Evolutionary conservation across 2,888 invertebrate species (phyloP).

Genomic region (Mystacides longicornis): DNA sequence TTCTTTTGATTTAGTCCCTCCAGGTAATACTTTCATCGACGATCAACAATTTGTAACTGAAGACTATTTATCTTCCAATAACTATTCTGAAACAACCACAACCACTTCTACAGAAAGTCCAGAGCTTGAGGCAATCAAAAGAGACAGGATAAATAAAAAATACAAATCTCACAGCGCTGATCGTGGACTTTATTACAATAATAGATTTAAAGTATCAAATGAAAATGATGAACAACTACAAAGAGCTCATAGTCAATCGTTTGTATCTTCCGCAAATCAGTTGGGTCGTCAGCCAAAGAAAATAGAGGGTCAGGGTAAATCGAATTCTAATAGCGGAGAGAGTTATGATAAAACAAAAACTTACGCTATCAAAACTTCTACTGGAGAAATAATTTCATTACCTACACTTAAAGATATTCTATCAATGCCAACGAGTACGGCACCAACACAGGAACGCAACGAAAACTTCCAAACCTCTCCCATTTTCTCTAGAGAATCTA

Average conservation of each 20-base stretch:
- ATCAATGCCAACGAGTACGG: conserved; percentile 21
- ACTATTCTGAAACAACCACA: conserved; percentile 25
- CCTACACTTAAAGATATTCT: conserved; percentile 26
- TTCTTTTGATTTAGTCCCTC: conserved; percentile 28
- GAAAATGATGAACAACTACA: conserved; percentile 59
- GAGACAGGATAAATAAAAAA: conserved; percentile 13
- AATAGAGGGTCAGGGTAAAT: conserved; percentile 29
- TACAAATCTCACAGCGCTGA: conserved; percentile 14
- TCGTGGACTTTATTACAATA: conserved; percentile 19
- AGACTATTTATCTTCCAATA: conserved; percentile 31
- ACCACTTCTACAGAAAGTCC: conserved; percentile 13
- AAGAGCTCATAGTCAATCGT: conserved; percentile 63
- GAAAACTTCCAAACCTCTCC: conserved; percentile 20
- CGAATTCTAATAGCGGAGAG: conserved; percentile 28
- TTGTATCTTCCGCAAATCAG: conserved; percentile 52
- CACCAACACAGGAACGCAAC: conserved; percentile 18
- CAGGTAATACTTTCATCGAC: conserved; percentile 13
- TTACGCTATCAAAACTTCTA: conserved; percentile 20
- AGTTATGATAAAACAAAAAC: conserved; percentile 25
- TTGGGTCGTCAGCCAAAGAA: conserved; percentile 40
- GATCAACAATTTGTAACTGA: conserved; percentile 20
- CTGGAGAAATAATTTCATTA: conserved; percentile 17
- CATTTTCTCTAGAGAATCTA: conserved; percentile 22
- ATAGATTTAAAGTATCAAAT: conserved; percentile 22
- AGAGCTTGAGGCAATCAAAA: conserved; percentile 3